Base-by-base conservation (phyloP, 2,888 invertebrate genomes). In the Ptilodon capucinus region DNA sequence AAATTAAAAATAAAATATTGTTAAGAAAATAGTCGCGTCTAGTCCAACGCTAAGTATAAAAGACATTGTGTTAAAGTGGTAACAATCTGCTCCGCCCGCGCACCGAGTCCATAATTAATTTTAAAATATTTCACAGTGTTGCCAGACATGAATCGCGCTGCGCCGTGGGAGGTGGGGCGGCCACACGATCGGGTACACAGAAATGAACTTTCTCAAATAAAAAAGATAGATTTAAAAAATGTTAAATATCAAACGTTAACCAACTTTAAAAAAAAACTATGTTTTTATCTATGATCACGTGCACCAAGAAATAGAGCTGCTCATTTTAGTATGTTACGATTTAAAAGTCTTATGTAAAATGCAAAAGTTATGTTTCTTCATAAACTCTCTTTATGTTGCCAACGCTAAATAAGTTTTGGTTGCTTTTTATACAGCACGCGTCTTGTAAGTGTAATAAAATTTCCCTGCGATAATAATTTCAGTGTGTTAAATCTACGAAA, bases 61-160 rank as follows among this genome's bases (percentile, higher is more conserved):
- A 19, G 32, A 44, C 36, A 51, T 52, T 51, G 59, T 57, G 48
- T 39, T 53, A 50, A 62, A 60, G 55, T 65, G 55, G 63, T 65
- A 58, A 65, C 62, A 64, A 56, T 64, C 46, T 59, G 56, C 53
- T 57, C 51, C 42, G 44, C 51, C 42, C 47, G 44, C 25, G 41
- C 35, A 60, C 57, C 60, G 60, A 76, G 58, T 74, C 67, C 49
- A 52, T 75, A 74, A 79, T 79, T 76, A 76, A 78, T 76, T 78
- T 78, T 66, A 72, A 73, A 71, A 74, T 70, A 71, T 71, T 72
- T 71, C 57, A 51, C 55, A 53, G 56, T 41, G 54, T 59, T 63
- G 52, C 56, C 48, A 43, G 43, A 46, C 54, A 55, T 57, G 54
- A 64, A 61, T 61, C 69, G 51, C 56, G 60, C 51, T 61, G 53